Conservation (phyloP, 2,797 vertebrate species). For the Agapornis canus region DNA sequence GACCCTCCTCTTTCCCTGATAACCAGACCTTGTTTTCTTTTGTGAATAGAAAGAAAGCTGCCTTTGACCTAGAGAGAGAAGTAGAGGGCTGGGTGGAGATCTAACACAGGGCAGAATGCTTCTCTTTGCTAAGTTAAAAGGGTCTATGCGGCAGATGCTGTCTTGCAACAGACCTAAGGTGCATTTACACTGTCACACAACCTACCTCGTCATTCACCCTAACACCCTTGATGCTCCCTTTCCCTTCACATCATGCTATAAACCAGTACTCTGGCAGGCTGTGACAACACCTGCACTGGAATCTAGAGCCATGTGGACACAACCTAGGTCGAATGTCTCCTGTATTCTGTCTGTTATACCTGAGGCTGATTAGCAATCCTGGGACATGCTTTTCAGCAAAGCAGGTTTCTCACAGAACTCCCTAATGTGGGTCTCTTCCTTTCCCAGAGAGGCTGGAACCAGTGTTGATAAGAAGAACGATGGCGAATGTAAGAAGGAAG, state of each 20-base stretch:
- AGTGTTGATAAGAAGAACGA: not conserved
- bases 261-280: not conserved
- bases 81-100: not conserved
- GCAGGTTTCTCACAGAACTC: not conserved
- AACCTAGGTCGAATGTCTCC: not conserved
- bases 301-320: not conserved
- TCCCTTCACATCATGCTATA: not conserved
- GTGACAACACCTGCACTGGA: not conserved
- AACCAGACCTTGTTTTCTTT: not conserved
- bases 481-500: slow-evolving; percentile 26
- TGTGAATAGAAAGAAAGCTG: not conserved
- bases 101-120: not conserved
- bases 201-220: not conserved
- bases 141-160: not conserved
- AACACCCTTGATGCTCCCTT: not conserved
- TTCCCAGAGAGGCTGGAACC: slow-evolving; percentile 20
- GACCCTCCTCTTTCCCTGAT: not conserved
- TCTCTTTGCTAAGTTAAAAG: not conserved
- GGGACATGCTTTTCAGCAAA: not conserved
- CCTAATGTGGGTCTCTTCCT: not conserved
- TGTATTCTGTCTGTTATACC: rapidly evolving
- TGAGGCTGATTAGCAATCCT: not conserved
- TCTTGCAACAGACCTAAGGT: not conserved
- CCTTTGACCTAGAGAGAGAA: not conserved
- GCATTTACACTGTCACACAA: not conserved